Evolutionary conservation across 53 echinoderm and acorn worm species (phyloP).

Genomic region (Paracentrotus lividus): DNA sequence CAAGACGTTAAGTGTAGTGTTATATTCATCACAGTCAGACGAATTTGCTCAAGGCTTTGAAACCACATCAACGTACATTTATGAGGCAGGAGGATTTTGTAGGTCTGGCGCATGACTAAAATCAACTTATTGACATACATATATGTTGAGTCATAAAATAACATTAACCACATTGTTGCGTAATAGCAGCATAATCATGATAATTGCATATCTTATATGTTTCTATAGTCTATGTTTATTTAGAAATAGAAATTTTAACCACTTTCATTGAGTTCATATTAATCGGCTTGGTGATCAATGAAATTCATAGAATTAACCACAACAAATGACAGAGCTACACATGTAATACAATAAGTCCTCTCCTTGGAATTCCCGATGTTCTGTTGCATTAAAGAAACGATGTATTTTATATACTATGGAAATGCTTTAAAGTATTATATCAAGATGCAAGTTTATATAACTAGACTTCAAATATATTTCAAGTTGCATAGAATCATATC

Average conservation of each 20-base stretch:
- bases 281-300: background rate
- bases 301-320: background rate
- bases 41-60: slow-evolving; percentile 26
- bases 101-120: background rate
- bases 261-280: background rate
- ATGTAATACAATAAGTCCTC: too few species aligned
- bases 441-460: background rate
- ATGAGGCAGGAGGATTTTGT: background rate
- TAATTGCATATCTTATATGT: too few species aligned
- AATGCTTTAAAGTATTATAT: background rate
- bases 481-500: background rate
- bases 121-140: slow-evolving; percentile 13
- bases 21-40: slow-evolving; percentile 51
- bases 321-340: too few species aligned
- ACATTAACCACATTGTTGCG: too few species aligned
- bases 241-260: background rate
- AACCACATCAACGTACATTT: slow-evolving; percentile 35
- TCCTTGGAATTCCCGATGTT: background rate
- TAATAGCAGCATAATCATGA: too few species aligned
- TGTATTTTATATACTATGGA: background rate
- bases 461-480: background rate
- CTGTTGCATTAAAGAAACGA: background rate
- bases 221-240: background rate
- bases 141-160: too few species aligned
- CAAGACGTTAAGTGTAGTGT: slow-evolving; percentile 45